These are phyloP conservation scores for Campylorhamphus procurvoides DNA, from an alignment of 2,113 vertebrate species.

Conservation along the genomic window DNA sequence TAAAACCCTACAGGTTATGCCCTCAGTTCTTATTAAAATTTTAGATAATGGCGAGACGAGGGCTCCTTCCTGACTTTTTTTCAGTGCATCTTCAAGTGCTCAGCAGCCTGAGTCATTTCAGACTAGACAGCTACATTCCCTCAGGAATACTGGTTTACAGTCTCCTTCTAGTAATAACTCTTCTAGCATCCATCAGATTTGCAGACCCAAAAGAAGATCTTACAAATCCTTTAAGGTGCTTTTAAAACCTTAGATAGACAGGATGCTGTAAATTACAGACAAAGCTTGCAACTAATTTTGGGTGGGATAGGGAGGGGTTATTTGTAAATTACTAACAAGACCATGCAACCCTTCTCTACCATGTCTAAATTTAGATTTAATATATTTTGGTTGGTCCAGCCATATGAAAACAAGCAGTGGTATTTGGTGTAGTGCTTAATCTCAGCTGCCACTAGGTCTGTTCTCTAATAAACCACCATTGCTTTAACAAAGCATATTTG, in stretches of 20 bases:
- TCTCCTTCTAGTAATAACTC: constrained; percentile 23
- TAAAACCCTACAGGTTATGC: background rate
- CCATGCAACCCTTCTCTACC: background rate
- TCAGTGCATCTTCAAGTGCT: background rate
- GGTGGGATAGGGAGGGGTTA: background rate
- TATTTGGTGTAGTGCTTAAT: constrained; percentile 21
- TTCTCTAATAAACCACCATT: background rate
- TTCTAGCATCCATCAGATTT: constrained; percentile 4
- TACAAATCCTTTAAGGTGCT: constrained; percentile 12
- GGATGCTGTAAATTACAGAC: background rate
- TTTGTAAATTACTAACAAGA: background rate
- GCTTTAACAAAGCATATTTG: background rate
- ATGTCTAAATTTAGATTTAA: background rate
- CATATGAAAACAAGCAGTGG: background rate
- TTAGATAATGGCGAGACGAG: background rate
- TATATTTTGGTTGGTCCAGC: background rate
- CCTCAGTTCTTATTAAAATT: constrained; percentile 24
- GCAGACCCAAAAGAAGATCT: background rate
- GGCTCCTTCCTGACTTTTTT: constrained; percentile 4
- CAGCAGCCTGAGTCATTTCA: constrained; percentile 37
- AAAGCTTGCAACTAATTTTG: background rate
- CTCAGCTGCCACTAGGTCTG: background rate
- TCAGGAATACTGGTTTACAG: constrained; percentile 19
- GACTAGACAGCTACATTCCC: constrained; percentile 19
- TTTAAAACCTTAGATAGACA: background rate